Base-by-base conservation (phyloP, 2,888 invertebrate genomes). In the Hirtodrosophila duncani region DNA sequence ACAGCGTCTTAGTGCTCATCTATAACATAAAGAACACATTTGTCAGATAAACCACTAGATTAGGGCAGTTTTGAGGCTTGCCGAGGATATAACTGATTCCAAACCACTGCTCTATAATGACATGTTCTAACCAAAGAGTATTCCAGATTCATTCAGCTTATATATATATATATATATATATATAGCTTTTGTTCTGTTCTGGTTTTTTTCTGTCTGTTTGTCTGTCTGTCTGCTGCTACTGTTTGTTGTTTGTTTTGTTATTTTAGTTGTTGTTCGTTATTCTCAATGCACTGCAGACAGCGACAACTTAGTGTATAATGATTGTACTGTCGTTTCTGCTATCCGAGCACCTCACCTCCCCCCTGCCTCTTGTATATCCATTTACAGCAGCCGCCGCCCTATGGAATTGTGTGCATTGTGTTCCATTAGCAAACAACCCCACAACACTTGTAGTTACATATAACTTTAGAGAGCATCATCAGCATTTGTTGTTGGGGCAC, bases 341-440 rank as follows among this genome's bases (percentile, higher is more conserved):
- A n/a, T n/a, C n/a, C n/a, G n/a, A n/a, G n/a, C n/a, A n/a, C n/a
- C n/a, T n/a, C n/a, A n/a, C n/a, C n/a, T n/a, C n/a, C n/a, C n/a
- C n/a, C n/a, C 37, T 49, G 23, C 36, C 36, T 37, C 21, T 36
- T 23, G 20, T 52, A 63, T 34, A 48, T 50, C 39, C 61, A 52
- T 65, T 55, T 63, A 46, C 42, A 44, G 46, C 43, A 29, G 34
- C 27, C 26, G 38, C 48, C 48, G 38, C 31, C 11, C 24, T 20
- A 50, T 65, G 58, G 72, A 77, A 75, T 74, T 78, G 69, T 78
- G 69, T 72, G 74, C 69, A 71, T 77, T 72, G 62, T 72, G 66
- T 79, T 71, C 72, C 71, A 71, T 71, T 71, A 71, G 80, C 79
- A 70, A n/a, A 46, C 77, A 75, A 77, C 71, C 71, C 80, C 78